Conservation (phyloP, 1,140 invertebrate species). For the Riptortus pedestris region DNA sequence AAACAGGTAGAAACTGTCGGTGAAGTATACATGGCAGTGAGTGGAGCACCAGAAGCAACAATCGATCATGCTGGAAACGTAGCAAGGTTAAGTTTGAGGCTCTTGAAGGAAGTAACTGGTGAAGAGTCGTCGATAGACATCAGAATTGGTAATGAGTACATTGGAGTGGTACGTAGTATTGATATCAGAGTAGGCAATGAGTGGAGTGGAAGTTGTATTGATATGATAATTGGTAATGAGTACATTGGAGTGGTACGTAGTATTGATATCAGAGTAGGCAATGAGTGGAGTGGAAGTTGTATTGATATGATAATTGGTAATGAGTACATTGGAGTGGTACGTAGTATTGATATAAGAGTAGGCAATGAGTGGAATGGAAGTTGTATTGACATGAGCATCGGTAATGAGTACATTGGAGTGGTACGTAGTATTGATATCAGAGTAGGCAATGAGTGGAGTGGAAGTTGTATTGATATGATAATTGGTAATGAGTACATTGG, state of each 20-base stretch:
- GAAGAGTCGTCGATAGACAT: background rate
- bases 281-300: too few relatives aligned
- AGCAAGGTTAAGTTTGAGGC: conserved; percentile 53
- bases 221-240: background rate
- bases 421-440: background rate
- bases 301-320: background rate
- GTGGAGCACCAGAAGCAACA: conserved; percentile 69
- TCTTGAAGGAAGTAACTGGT: background rate
- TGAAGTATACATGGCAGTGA: conserved; percentile 76
- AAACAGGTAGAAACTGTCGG: conserved; percentile 82
- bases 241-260: background rate
- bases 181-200: too few relatives aligned
- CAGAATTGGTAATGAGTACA: conserved; percentile 6
- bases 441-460: too few relatives aligned
- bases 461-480: too few relatives aligned
- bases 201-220: too few relatives aligned
- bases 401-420: background rate
- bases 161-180: background rate
- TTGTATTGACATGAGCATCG: background rate
- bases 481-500: too few relatives aligned
- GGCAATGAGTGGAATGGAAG: too few relatives aligned
- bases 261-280: too few relatives aligned
- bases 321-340: background rate
- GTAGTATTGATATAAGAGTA: too few relatives aligned
- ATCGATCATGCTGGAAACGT: conserved; percentile 68